Conservation (phyloP, 2,888 invertebrate species). For the Scaptomyza reducta region DNA sequence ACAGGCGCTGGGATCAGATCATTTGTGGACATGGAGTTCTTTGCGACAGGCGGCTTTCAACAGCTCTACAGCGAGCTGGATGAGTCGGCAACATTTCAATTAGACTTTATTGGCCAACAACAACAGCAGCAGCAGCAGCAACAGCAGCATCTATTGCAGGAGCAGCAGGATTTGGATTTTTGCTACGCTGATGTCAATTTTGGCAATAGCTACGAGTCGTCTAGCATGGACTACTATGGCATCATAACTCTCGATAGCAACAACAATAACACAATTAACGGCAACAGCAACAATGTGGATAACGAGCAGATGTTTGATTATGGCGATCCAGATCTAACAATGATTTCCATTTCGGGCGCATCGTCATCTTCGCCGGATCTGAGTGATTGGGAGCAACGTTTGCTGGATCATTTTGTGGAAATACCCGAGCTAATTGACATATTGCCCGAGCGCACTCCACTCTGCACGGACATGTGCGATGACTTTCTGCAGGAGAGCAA, state of each 20-base stretch:
- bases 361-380: constrained; percentile 63
- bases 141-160: constrained; percentile 12
- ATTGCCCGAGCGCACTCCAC: constrained; percentile 86
- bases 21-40: constrained; percentile 82
- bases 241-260: constrained; percentile 64
- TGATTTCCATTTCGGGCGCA: constrained; percentile 4
- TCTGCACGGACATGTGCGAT: constrained; percentile 86
- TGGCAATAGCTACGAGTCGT: constrained; percentile 37
- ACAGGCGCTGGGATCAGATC: constrained; percentile 42
- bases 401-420: constrained; percentile 82
- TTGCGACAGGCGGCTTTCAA: constrained; percentile 84
- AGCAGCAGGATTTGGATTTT: constrained; percentile 30
- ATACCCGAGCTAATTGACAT: constrained; percentile 82
- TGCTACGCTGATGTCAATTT: constrained; percentile 58
- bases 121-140: not conserved
- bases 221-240: constrained; percentile 63
- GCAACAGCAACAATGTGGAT: constrained; percentile 21
- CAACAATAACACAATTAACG: constrained; percentile 36
- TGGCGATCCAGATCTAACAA: constrained; percentile 29
- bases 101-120: not conserved
- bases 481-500: constrained; percentile 85
- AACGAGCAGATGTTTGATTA: constrained; percentile 39
- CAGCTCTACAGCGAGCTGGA: constrained; percentile 83
- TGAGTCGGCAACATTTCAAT: constrained; percentile 44
- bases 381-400: constrained; percentile 82